These are phyloP conservation scores for Potorous gilbertii DNA, from an alignment of 2,797 vertebrate species.

Conservation along the genomic window DNA sequence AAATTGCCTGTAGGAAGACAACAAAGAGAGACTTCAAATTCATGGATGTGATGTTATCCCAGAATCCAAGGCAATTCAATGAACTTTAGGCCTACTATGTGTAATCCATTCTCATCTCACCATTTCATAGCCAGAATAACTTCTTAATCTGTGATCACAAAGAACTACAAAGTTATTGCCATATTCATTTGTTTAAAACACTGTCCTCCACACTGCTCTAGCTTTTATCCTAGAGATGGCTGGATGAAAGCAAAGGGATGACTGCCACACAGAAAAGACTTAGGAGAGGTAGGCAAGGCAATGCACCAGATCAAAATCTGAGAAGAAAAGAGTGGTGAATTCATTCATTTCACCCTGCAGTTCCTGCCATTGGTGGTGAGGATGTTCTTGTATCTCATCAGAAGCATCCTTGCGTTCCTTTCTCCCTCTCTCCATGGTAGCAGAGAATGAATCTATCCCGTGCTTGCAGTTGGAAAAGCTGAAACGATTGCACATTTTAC, in stretches of 20 bases:
- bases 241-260: background rate
- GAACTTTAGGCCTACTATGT: background rate
- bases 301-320: background rate
- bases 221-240: background rate
- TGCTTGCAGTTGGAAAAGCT: background rate
- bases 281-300: background rate
- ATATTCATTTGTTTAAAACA: background rate
- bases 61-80: background rate
- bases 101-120: background rate
- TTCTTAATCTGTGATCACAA: background rate
- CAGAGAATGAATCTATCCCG: background rate
- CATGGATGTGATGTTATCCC: background rate
- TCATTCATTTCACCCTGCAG: background rate
- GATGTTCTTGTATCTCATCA: background rate
- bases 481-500: background rate
- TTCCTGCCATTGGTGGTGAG: background rate
- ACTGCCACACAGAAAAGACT: background rate
- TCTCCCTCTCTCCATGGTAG: background rate
- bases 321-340: background rate
- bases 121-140: background rate
- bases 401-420: background rate
- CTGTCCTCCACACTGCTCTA: background rate
- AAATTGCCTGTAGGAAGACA: slow-evolving; percentile 36
- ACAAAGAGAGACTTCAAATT: slow-evolving; percentile 5
- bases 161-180: background rate